Evolutionary conservation across 2,888 invertebrate genomes (phyloP).

Genomic region (Lycocerus yunnanus): DNA sequence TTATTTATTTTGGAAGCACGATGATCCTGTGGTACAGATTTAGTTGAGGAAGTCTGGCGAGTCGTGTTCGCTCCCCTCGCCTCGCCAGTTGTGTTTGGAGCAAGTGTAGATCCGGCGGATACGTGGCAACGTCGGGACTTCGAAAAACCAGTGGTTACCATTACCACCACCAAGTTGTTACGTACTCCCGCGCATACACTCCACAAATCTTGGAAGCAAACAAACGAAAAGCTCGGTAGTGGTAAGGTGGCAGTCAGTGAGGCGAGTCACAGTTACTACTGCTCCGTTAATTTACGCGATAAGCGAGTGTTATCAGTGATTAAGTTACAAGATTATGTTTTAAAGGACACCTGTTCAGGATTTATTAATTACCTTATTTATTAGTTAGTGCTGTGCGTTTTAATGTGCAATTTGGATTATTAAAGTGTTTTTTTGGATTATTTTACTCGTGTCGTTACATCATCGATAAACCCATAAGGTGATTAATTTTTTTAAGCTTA

Average conservation of each 20-base stretch:
- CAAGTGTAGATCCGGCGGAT: constrained; percentile 55
- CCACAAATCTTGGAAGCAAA: constrained; percentile 35
- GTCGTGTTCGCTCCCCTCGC: constrained; percentile 34
- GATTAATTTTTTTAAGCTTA: constrained; percentile 15
- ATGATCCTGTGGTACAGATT: constrained; percentile 44
- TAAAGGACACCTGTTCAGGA: not conserved
- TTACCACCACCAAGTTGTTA: constrained; percentile 32
- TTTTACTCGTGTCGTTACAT: constrained; percentile 10
- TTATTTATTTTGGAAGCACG: constrained; percentile 37
- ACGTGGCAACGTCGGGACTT: constrained; percentile 46
- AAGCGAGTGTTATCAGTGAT: not conserved
- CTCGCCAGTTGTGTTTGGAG: constrained; percentile 25
- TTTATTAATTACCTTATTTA: not conserved
- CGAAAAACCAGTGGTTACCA: constrained; percentile 22
- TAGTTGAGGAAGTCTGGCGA: constrained; percentile 52
- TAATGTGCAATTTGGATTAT: constrained; percentile 23
- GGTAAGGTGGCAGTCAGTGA: constrained; percentile 54
- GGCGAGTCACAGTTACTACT: constrained; percentile 55
- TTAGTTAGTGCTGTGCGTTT: constrained; percentile 7
- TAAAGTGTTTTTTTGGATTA: constrained; percentile 15
- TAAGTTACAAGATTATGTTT: not conserved
- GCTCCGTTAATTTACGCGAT: not conserved
- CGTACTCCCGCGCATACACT: constrained; percentile 46
- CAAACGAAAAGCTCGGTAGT: constrained; percentile 47
- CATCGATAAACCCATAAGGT: constrained; percentile 22